Percentiles rank a stretch among this genome's conserved stretches.
Conservation (phyloP, 2,797 vertebrate genomes). For the Morelia viridis region DNA sequence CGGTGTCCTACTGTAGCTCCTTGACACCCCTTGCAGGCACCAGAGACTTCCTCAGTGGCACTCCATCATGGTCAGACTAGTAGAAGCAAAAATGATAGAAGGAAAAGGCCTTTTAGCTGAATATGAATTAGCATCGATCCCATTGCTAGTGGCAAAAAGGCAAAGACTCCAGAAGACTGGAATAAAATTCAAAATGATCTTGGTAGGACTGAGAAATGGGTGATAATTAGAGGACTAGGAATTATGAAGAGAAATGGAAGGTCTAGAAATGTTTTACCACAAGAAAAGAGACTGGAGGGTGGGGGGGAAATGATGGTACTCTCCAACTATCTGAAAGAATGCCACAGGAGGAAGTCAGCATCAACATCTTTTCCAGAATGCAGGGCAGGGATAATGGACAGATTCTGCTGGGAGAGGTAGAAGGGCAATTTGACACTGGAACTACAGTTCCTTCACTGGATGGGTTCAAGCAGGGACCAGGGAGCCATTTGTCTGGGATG, state of each 20-base stretch:
- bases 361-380: not conserved
- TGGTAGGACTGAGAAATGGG: not conserved
- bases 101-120: not conserved
- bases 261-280: not conserved
- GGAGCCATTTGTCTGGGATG: not conserved
- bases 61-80: not conserved
- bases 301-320: not conserved
- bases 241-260: not conserved
- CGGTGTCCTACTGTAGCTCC: not conserved
- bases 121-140: not conserved
- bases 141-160: not conserved
- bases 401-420: not conserved
- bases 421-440: not conserved
- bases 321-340: not conserved
- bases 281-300: not conserved
- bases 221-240: not conserved
- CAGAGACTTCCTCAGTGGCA: not conserved
- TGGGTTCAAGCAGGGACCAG: not conserved
- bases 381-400: not conserved
- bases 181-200: not conserved
- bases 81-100: not conserved
- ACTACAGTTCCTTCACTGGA: not conserved
- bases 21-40: not conserved
- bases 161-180: not conserved
- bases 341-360: not conserved